phyloP scores from a whole-genome alignment of 2,888 invertebrate species.

The Coremacera marginata region DNA sequence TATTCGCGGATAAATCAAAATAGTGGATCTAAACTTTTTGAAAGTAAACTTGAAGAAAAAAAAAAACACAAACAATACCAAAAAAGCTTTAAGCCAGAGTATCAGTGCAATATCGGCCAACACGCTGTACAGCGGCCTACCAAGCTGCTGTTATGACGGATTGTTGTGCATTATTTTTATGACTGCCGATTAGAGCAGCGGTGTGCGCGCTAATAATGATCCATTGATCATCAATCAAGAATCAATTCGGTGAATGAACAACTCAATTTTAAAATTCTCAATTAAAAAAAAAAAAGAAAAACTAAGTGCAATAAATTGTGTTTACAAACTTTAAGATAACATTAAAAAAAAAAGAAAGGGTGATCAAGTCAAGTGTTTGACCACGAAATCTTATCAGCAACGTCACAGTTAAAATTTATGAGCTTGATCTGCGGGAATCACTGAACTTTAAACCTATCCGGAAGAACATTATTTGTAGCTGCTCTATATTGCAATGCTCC shows the following conservation, averaged over 20 bases:
- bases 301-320: constrained; percentile 14
- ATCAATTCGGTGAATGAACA: neutral
- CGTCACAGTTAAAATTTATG: neutral
- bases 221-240: neutral
- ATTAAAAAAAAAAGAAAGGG: neutral
- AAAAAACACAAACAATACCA: constrained; percentile 27
- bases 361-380: constrained; percentile 1
- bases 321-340: neutral
- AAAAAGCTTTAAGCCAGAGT: neutral
- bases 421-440: neutral
- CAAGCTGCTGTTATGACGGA: neutral
- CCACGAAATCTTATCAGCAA: neutral
- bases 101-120: neutral
- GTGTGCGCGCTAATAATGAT: neutral
- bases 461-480: neutral
- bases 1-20: constrained; percentile 66
- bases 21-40: neutral
- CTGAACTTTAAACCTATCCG: neutral
- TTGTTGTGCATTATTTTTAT: constrained; percentile 21
- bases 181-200: constrained; percentile 25
- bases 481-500: neutral
- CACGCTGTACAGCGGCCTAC: neutral
- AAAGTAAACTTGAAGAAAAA: neutral
- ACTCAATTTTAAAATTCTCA: neutral
- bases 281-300: neutral